phyloP scores from a whole-genome alignment of 2,797 vertebrate species.

The Squalus acanthias region DNA sequence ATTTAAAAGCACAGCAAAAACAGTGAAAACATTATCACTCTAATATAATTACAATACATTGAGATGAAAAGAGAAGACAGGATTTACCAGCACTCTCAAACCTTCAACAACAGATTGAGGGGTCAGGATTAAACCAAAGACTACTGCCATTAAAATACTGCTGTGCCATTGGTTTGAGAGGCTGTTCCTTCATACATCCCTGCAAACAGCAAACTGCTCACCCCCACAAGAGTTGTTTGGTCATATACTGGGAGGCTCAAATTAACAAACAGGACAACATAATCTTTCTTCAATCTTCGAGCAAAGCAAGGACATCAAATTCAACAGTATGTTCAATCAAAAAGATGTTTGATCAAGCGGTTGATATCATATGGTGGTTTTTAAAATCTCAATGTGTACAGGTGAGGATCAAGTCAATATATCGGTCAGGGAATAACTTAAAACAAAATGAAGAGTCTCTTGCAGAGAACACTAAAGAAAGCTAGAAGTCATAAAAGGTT shows the following conservation, averaged over 20 bases:
- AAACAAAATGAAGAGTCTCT: background rate
- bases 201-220: background rate
- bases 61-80: background rate
- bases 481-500: background rate
- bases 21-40: background rate
- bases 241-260: background rate
- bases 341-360: background rate
- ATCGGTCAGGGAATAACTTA: background rate
- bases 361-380: background rate
- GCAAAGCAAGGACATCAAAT: background rate
- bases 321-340: background rate
- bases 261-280: background rate
- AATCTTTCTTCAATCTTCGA: background rate
- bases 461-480: background rate
- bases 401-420: background rate
- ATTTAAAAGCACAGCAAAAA: background rate
- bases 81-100: constrained; percentile 1
- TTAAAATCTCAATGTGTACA: background rate
- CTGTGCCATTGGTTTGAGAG: constrained; percentile 22
- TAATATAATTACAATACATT: background rate
- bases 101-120: background rate
- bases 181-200: background rate
- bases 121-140: background rate
- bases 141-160: background rate
- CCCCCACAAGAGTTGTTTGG: background rate